These are phyloP conservation scores for Odocoileus hemionus DNA, from an alignment of 2,113 vertebrate genomes.

Conservation along the genomic window DNA sequence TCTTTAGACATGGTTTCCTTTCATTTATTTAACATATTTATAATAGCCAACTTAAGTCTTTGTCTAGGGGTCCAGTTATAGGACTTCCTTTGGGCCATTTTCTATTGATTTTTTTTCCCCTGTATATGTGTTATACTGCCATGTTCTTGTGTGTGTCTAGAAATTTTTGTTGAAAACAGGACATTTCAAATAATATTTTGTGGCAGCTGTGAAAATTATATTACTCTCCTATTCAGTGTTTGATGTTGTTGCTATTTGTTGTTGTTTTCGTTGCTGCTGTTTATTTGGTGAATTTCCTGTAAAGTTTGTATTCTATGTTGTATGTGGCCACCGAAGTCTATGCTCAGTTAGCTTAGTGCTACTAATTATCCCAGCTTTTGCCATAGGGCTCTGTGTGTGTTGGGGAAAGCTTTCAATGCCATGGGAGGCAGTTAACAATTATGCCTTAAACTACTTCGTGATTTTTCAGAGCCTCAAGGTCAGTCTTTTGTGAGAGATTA, in stretches of 20 bases:
- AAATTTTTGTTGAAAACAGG: not conserved
- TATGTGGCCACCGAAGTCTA: not conserved
- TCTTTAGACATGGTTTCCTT: not conserved
- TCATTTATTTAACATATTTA: not conserved
- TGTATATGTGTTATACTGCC: not conserved
- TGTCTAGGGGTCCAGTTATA: not conserved
- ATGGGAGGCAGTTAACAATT: not conserved
- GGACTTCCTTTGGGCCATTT: not conserved
- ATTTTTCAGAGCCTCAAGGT: not conserved
- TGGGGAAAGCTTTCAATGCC: not conserved
- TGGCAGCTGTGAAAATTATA: not conserved
- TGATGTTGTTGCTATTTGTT: not conserved
- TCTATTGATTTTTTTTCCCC: not conserved
- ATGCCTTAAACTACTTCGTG: not conserved
- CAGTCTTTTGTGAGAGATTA: not conserved
- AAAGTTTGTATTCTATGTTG: not conserved
- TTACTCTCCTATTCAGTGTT: not conserved
- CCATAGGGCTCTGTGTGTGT: not conserved
- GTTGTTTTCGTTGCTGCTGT: not conserved
- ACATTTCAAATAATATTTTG: not conserved
- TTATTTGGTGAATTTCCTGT: not conserved
- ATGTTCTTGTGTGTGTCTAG: not conserved
- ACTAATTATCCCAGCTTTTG: not conserved
- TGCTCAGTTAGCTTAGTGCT: not conserved
- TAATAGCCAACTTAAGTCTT: not conserved